Conservation (phyloP, 2,797 vertebrate genomes). For the Phylloscopus collybita region DNA sequence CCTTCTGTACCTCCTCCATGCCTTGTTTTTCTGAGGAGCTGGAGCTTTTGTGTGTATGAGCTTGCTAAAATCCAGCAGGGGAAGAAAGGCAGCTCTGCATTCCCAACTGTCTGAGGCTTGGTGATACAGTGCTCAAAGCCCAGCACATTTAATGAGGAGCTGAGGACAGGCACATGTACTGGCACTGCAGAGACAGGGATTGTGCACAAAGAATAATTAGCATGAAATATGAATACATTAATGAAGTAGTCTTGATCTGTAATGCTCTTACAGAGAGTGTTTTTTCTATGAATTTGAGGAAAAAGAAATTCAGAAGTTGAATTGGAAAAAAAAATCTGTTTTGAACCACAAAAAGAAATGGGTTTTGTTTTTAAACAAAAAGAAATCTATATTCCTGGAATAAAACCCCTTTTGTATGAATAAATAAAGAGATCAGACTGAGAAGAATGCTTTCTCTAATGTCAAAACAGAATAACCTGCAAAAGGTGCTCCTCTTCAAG, state of each 20-base stretch:
- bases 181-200: conserved; percentile 75
- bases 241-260: conserved; percentile 77
- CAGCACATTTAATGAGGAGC: conserved; percentile 84
- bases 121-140: conserved; percentile 78
- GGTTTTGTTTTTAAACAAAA: conserved; percentile 9
- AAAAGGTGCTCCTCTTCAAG: background rate
- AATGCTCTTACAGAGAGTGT: conserved; percentile 64
- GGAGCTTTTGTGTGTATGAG: background rate
- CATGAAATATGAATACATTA: conserved; percentile 80
- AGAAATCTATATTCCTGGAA: conserved; percentile 31
- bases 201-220: conserved; percentile 79
- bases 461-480: background rate
- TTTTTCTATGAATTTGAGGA: conserved; percentile 68
- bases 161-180: conserved; percentile 82
- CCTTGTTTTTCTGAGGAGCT: conserved; percentile 21
- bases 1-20: background rate
- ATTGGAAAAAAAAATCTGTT: conserved; percentile 42
- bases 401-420: background rate
- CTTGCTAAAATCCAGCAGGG: conserved; percentile 54
- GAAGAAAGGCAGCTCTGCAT: conserved; percentile 31
- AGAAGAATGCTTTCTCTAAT: background rate
- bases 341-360: conserved; percentile 8
- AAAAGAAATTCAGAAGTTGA: conserved; percentile 66
- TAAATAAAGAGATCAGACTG: conserved; percentile 37
- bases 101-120: conserved; percentile 61